Evolutionary conservation across 2,113 vertebrate species (phyloP), one percentile per base, ranked within the genome.

Genomic region (Lagopus leucura): DNA sequence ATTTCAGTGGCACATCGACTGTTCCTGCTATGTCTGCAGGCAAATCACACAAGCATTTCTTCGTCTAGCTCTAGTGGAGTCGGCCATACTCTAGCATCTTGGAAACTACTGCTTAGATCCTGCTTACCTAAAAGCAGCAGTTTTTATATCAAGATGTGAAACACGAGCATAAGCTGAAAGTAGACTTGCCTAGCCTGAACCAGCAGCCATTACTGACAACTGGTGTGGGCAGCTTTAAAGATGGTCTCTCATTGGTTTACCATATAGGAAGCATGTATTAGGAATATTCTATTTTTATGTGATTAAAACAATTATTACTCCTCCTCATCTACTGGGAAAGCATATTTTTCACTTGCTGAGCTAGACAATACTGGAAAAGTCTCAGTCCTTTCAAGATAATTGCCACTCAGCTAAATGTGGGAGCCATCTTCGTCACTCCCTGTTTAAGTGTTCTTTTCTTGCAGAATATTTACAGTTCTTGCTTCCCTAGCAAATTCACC

Each of bases 61-160:
- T 64, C 12, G 0, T 17, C 2, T 1, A 55, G 64, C 38, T 76
- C 40, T 65, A 40, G 15, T 4, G 36, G 32, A 61, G 45, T 6
- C 32, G 10, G 60, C 70, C 28, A 5, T 25, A 7, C 52, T 72
- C 28, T 50, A 32, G 1, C 28, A 20, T 25, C 40, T 69, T 64
- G 20, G 57, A 66, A 92, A 47, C 32, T 34, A 14, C 32, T 20
- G 42, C 58, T 57, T 48, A 57, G 36, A 60, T 63, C 69, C 63
- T 1, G 2, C 60, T 32, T 64, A 45, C 43, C 36, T 25, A 45
- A 82, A 88, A 84, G 79, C 87, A 72, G 69, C 82, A 64, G 36
- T 8, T 84, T 88, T 67, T 77, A 28, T 73, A 87, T 90, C 69
- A 43, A 73, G 88, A 67, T 77, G 36, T 84, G 77, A 77, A 90